A percentile compares a stretch with the other conserved stretches of the same genome.
These are phyloP conservation scores for Leptodactylus fallax DNA, from an alignment of 2,797 vertebrate genomes.

Conservation along the genomic window DNA sequence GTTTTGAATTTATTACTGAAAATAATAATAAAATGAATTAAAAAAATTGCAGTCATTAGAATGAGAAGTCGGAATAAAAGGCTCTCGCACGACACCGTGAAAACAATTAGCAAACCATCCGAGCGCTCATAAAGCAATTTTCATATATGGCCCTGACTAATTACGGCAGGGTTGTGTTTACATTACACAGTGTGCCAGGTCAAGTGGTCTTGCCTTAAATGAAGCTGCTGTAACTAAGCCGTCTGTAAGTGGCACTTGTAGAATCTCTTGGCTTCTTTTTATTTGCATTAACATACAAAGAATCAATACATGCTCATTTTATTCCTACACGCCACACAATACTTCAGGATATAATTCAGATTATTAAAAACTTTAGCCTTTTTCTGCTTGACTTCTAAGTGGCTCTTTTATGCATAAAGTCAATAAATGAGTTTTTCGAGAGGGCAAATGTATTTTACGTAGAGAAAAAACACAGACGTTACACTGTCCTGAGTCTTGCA, in stretches of 20 bases:
- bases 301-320: slow-evolving; percentile 33
- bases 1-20: background rate
- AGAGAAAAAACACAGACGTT: background rate
- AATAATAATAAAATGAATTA: too few species aligned
- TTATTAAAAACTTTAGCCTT: slow-evolving; percentile 26
- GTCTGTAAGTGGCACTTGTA: slow-evolving; percentile 53
- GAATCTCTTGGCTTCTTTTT: slow-evolving; percentile 33
- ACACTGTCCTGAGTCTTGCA: background rate
- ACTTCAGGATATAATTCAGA: slow-evolving; percentile 7
- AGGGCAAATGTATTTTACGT: background rate
- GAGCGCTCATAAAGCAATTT: background rate
- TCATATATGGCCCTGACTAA: slow-evolving; percentile 27
- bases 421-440: background rate
- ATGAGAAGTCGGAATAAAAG: too few species aligned
- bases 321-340: background rate
- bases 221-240: slow-evolving; percentile 54
- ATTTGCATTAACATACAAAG: slow-evolving; percentile 42
- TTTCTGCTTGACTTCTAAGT: slow-evolving; percentile 22
- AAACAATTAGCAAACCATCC: background rate
- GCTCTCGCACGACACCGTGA: too few species aligned
- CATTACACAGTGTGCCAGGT: slow-evolving; percentile 22
- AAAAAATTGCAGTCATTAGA: too few species aligned
- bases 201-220: slow-evolving; percentile 47
- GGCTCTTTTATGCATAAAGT: slow-evolving; percentile 24
- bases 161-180: slow-evolving; percentile 36